These are phyloP conservation scores for Ophioderma brevispina DNA, from an alignment of 35 echinoderm and acorn worm species.

Conservation along the genomic window DNA sequence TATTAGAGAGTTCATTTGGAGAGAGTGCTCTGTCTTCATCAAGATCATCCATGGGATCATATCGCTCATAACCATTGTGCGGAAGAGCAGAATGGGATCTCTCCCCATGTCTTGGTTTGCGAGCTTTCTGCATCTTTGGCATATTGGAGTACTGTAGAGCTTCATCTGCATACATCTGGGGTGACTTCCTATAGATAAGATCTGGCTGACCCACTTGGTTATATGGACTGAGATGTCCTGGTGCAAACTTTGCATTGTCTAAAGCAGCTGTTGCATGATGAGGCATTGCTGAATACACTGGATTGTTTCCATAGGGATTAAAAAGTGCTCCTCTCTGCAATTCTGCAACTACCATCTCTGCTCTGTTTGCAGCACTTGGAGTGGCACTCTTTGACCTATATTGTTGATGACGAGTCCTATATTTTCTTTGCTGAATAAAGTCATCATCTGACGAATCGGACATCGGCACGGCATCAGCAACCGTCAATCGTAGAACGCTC, in stretches of 20 bases:
- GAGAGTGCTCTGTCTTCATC: slow-evolving; percentile 74
- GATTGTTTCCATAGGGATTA: slow-evolving; percentile 3
- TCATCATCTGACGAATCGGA: slow-evolving; percentile 92
- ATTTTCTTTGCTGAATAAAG: slow-evolving; percentile 29
- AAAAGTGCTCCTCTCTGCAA: slow-evolving; percentile 60
- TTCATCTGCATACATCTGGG: slow-evolving; percentile 37
- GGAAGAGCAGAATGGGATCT: slow-evolving; percentile 30
- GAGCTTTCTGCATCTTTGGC: slow-evolving; percentile 49
- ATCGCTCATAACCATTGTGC: slow-evolving; percentile 53
- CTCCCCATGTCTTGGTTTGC: slow-evolving; percentile 29
- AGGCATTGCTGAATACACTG: background rate
- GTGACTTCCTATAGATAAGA: slow-evolving; percentile 44
- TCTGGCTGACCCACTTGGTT: slow-evolving; percentile 67
- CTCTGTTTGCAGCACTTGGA: slow-evolving; percentile 43
- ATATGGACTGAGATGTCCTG: slow-evolving; percentile 92
- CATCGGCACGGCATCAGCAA: slow-evolving; percentile 64
- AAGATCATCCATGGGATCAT: slow-evolving; percentile 69
- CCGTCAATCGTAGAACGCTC: slow-evolving; percentile 82
- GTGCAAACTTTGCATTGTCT: slow-evolving; percentile 78
- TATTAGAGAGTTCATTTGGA: slow-evolving; percentile 86
- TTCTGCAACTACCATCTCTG: slow-evolving; percentile 72
- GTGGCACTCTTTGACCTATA: slow-evolving; percentile 67
- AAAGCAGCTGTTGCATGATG: background rate
- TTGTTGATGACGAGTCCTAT: slow-evolving; percentile 35
- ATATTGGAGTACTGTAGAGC: slow-evolving; percentile 3